A percentile compares a stretch with the other conserved stretches of the same genome.
Conservation (phyloP, 2,797 vertebrate species). For the Lacerta agilis region DNA sequence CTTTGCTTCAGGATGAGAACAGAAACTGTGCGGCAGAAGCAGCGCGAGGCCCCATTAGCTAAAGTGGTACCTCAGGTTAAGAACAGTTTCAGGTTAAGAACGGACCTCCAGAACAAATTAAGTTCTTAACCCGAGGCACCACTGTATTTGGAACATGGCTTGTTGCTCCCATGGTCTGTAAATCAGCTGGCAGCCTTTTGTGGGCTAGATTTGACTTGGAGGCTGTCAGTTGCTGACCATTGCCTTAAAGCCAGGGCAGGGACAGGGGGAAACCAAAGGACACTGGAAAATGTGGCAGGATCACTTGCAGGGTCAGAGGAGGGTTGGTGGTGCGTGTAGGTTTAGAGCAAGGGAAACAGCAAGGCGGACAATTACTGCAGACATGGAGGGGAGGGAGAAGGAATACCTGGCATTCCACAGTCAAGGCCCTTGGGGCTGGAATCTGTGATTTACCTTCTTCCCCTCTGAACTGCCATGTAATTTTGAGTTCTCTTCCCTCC, state of each 20-base stretch:
- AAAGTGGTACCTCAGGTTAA: too few relatives aligned
- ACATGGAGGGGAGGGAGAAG: neutral
- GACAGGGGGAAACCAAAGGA: neutral
- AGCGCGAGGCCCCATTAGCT: too few relatives aligned
- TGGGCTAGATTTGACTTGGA: neutral
- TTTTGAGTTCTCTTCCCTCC: neutral
- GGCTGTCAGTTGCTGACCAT: neutral
- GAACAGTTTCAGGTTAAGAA: too few relatives aligned
- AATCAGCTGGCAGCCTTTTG: neutral
- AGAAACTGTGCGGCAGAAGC: too few relatives aligned
- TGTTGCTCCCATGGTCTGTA: neutral
- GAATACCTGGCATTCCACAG: slow-evolving; percentile 31
- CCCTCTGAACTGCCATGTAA: neutral
- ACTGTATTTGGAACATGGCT: too few relatives aligned
- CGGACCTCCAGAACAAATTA: too few relatives aligned
- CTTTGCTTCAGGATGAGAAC: too few relatives aligned
- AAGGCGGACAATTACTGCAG: neutral
- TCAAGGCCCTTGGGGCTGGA: neutral
- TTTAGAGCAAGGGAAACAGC: neutral
- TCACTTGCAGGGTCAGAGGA: neutral
- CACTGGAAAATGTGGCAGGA: neutral
- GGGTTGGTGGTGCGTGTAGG: neutral
- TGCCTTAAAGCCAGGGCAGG: neutral
- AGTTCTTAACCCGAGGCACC: too few relatives aligned
- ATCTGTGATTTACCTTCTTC: neutral